Evolutionary conservation across 35 echinoderm and acorn worm species (phyloP).

Genomic region (Strongylocentrotus purpuratus): DNA sequence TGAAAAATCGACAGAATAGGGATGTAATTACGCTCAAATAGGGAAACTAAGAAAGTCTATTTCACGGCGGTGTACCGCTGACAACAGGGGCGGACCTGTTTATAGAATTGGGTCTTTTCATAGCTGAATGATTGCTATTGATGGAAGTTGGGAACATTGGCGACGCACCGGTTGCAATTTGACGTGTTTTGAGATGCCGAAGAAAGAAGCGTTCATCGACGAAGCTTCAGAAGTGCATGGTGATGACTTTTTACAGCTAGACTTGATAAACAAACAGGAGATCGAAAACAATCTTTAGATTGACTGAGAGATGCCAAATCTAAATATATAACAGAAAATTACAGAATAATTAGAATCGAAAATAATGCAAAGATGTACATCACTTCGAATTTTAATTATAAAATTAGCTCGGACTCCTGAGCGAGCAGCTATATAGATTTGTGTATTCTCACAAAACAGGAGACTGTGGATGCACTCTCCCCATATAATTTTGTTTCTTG

Average conservation of each 20-base stretch:
- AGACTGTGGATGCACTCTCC: no score
- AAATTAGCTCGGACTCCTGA: no score
- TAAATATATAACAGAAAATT: no score
- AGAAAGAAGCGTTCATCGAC: background rate
- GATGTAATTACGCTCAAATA: background rate
- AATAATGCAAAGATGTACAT: no score
- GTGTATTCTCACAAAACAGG: no score
- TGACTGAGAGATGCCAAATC: no score
- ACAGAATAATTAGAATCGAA: no score
- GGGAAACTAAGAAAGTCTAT: slow-evolving; percentile 6
- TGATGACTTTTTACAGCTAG: no score
- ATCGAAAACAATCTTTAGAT: background rate
- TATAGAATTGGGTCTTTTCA: background rate
- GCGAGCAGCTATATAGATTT: no score
- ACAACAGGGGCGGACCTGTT: background rate
- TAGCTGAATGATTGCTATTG: background rate
- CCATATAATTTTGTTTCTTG: no score
- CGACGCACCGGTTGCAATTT: background rate
- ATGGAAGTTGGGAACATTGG: background rate
- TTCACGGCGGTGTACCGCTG: slow-evolving; percentile 11
- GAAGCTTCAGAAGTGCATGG: background rate
- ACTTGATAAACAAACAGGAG: background rate
- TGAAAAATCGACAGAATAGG: background rate
- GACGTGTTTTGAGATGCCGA: background rate
- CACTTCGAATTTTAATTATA: no score